Conservation (phyloP, 2,113 vertebrate genomes). For the Cynopterus brachyotis region DNA sequence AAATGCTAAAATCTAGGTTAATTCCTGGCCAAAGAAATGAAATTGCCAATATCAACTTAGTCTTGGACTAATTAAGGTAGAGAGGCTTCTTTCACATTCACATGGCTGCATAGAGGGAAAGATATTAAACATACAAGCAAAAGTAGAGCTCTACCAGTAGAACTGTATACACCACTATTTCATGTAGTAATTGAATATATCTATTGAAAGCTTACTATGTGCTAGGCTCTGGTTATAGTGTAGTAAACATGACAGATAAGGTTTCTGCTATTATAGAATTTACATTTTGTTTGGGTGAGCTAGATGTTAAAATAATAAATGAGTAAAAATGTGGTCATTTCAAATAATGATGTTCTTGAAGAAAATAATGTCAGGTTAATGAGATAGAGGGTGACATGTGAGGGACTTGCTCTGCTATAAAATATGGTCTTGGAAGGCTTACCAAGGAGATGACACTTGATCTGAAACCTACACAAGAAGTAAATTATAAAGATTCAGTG, state of each 20-base stretch:
- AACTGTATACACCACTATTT: not conserved
- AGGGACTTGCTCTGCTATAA: not conserved
- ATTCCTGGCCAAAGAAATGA: not conserved
- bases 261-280: not conserved
- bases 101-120: not conserved
- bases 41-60: not conserved
- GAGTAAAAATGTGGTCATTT: constrained; percentile 8
- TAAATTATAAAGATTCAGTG: not conserved
- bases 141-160: not conserved
- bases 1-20: not conserved
- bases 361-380: not conserved
- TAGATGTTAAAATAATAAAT: constrained; percentile 11
- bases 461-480: not conserved
- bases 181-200: not conserved
- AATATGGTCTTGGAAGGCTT: not conserved
- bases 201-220: not conserved
- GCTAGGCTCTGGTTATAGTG: not conserved
- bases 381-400: not conserved
- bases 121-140: not conserved
- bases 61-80: not conserved
- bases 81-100: not conserved
- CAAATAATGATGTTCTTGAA: not conserved
- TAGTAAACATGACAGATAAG: not conserved
- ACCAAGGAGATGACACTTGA: not conserved
- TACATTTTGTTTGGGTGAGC: not conserved